phyloP scores from a whole-genome alignment of 2,113 vertebrate species.

The Eurypyga helias region DNA sequence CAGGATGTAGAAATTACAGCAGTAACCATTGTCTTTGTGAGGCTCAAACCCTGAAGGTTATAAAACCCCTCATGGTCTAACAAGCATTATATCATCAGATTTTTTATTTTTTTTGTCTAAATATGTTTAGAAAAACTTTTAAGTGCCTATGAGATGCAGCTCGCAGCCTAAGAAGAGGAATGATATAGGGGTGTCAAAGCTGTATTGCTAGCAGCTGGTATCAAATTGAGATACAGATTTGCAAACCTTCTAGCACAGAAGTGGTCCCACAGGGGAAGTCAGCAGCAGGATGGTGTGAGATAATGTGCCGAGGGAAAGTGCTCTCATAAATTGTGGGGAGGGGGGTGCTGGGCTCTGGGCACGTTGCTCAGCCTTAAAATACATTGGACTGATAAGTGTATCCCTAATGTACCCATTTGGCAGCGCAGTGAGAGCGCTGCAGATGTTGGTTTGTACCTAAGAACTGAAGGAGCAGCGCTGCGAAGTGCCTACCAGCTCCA shows the following conservation, averaged over 20 bases:
- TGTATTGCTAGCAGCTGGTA: neutral
- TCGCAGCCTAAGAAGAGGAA: neutral
- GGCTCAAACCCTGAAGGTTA: neutral
- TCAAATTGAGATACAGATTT: neutral
- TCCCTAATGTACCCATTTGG: neutral
- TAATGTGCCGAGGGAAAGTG: neutral
- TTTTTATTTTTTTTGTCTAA: neutral
- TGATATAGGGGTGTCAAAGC: neutral
- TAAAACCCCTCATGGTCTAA: neutral
- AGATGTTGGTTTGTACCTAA: neutral
- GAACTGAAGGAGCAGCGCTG: neutral
- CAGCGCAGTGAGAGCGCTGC: neutral
- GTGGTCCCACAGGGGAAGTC: neutral
- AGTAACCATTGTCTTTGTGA: neutral
- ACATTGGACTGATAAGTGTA: rapidly evolving
- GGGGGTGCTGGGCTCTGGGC: neutral
- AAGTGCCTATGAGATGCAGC: neutral
- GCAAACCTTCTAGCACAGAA: neutral
- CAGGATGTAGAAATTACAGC: neutral
- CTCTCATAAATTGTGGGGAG: neutral
- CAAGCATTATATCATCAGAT: neutral
- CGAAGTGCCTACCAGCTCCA: neutral
- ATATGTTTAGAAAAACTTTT: neutral
- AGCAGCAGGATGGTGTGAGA: neutral
- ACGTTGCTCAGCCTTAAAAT: neutral